phyloP scores from a whole-genome alignment of 2,113 vertebrate species.

The Synodontis membranacea region DNA sequence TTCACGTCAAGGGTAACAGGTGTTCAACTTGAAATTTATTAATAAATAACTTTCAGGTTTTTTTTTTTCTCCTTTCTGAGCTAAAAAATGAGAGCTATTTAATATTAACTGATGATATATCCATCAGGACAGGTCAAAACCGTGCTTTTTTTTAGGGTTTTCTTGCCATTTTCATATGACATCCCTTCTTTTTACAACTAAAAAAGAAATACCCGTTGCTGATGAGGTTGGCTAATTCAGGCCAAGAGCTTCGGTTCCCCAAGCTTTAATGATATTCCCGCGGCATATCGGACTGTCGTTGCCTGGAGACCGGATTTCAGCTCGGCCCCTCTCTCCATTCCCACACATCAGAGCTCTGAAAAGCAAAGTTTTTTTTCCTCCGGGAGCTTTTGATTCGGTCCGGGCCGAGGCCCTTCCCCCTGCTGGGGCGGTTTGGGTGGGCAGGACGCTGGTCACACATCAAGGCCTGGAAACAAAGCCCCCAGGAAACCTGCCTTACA shows the following conservation, averaged over 20 bases:
- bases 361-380: conserved; percentile 88
- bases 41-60: not conserved
- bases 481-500: conserved; percentile 87
- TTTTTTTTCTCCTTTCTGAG: not conserved
- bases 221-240: conserved; percentile 90
- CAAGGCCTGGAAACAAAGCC: conserved; percentile 98
- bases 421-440: conserved; percentile 97
- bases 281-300: conserved; percentile 93
- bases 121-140: not conserved
- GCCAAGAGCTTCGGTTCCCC: conserved; percentile 84
- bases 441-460: conserved; percentile 96
- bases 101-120: not conserved
- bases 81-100: not conserved
- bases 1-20: not conserved
- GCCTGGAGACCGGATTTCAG: conserved; percentile 99
- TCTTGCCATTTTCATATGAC: not conserved
- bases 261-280: conserved; percentile 99
- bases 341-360: conserved; percentile 98
- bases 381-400: conserved; percentile 97
- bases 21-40: not conserved
- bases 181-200: conserved; percentile 47
- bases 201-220: conserved; percentile 54
- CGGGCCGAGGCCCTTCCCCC: conserved; percentile 97
- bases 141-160: conserved; percentile 2
- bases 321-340: conserved; percentile 99